These are phyloP conservation scores for Hartigia nigra DNA, from an alignment of 2,888 invertebrate genomes.

Conservation along the genomic window DNA sequence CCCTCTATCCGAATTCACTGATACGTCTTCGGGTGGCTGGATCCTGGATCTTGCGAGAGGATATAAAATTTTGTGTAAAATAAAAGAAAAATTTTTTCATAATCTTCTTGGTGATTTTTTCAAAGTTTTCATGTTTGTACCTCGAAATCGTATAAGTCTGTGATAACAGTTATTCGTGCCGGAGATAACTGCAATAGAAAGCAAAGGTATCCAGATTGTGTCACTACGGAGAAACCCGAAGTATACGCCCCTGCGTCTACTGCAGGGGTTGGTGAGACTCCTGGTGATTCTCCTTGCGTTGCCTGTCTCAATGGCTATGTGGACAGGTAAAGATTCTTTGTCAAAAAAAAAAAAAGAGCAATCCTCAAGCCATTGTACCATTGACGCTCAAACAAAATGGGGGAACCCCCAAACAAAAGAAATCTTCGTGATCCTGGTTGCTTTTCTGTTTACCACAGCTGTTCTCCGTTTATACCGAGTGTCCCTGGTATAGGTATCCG, in stretches of 20 bases:
- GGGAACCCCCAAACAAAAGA: background rate
- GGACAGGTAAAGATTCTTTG: slow-evolving; percentile 30
- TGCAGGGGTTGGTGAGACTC: slow-evolving; percentile 37
- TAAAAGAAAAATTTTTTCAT: background rate
- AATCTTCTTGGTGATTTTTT: background rate
- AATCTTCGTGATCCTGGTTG: background rate
- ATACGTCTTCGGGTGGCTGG: background rate
- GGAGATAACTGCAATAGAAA: background rate
- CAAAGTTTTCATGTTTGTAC: slow-evolving; percentile 17
- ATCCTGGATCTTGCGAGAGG: background rate
- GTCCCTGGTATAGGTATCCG: background rate
- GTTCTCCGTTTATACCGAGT: background rate
- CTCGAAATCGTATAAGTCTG: slow-evolving; percentile 21
- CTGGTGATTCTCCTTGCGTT: slow-evolving; percentile 14
- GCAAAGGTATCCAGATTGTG: slow-evolving; percentile 2
- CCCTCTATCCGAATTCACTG: background rate
- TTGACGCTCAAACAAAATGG: slow-evolving; percentile 15
- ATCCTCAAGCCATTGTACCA: slow-evolving; percentile 18
- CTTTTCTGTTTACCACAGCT: background rate
- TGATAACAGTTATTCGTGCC: background rate
- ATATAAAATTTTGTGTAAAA: background rate
- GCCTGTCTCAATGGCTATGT: slow-evolving; percentile 45
- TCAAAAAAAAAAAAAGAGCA: slow-evolving; percentile 17
- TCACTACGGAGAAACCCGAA: slow-evolving; percentile 50
- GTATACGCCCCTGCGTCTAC: slow-evolving; percentile 43